phyloP scores from a whole-genome alignment of 2,888 invertebrate genomes.

The Monopis laevigella region DNA sequence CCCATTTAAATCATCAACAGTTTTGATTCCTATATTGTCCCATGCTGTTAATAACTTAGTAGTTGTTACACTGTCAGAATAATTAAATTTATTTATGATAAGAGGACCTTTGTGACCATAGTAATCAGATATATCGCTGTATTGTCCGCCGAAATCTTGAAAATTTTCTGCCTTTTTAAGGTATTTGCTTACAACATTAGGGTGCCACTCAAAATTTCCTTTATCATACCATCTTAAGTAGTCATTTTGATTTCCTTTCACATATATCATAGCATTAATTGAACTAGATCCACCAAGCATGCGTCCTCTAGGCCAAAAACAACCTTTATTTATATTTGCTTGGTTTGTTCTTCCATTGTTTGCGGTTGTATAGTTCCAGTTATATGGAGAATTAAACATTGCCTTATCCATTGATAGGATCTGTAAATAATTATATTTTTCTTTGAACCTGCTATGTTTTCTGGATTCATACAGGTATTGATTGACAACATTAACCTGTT shows the following conservation, averaged over 20 bases:
- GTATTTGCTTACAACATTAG: slow-evolving; percentile 52
- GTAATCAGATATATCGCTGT: slow-evolving; percentile 24
- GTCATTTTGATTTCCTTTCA: slow-evolving; percentile 44
- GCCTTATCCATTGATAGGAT: slow-evolving; percentile 2
- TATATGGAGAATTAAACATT: slow-evolving; percentile 50
- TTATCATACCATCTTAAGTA: slow-evolving; percentile 48
- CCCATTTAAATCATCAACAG: slow-evolving; percentile 43
- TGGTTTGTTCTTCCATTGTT: slow-evolving; percentile 74
- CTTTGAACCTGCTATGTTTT: too few relatives aligned
- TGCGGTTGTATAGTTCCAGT: slow-evolving; percentile 85
- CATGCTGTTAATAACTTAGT: slow-evolving; percentile 37
- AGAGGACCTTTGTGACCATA: slow-evolving; percentile 55
- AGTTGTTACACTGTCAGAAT: slow-evolving; percentile 34
- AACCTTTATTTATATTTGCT: slow-evolving; percentile 48
- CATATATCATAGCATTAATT: slow-evolving; percentile 56
- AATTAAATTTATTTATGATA: slow-evolving; percentile 48
- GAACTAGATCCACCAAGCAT: slow-evolving; percentile 57
- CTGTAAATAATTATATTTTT: slow-evolving; percentile 10
- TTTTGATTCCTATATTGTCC: slow-evolving; percentile 45
- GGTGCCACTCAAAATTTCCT: slow-evolving; percentile 66
- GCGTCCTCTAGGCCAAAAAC: slow-evolving; percentile 64
- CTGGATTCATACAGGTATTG: too few relatives aligned
- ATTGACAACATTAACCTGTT: too few relatives aligned
- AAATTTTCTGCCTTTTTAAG: slow-evolving; percentile 61
- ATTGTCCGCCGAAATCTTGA: slow-evolving; percentile 27